Conservation (phyloP, 2,797 vertebrate species). For the Malacoctenus gilli region DNA sequence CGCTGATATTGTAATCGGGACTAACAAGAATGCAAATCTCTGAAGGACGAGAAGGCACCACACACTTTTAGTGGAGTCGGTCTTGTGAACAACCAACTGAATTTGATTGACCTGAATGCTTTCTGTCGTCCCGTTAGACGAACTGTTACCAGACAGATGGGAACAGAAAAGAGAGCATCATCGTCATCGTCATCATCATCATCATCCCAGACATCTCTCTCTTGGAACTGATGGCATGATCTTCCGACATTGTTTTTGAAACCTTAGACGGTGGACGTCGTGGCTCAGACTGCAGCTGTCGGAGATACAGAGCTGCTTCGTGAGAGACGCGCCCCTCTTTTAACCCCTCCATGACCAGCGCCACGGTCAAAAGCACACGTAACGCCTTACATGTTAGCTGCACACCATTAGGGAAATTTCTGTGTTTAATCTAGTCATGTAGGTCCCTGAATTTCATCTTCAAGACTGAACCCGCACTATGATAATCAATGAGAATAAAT, state of each 20-base stretch:
- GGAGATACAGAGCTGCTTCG: constrained; percentile 8
- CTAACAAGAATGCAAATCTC: background rate
- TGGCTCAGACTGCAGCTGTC: constrained; percentile 54
- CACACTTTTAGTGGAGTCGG: constrained; percentile 8
- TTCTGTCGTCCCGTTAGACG: no score
- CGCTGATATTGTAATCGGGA: background rate
- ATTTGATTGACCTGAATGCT: no score
- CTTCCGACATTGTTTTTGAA: constrained; percentile 40
- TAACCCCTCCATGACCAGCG: constrained; percentile 8
- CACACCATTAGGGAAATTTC: no score
- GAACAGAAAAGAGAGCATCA: background rate
- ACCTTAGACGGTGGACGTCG: constrained; percentile 35
- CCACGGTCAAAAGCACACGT: background rate
- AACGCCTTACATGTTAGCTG: background rate
- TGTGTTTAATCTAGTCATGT: no score
- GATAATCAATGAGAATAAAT: no score
- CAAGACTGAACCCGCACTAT: no score
- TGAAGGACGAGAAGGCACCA: constrained; percentile 14
- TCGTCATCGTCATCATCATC: no score
- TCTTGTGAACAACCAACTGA: background rate
- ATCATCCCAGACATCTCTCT: no score
- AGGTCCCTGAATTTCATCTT: no score
- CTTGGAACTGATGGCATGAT: constrained; percentile 35
- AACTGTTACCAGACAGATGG: background rate
- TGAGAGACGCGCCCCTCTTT: constrained; percentile 38